A percentile compares a stretch with the other conserved stretches of the same genome.
Conservation (phyloP, 2,888 invertebrate species). For the Cheilosia variabilis region DNA sequence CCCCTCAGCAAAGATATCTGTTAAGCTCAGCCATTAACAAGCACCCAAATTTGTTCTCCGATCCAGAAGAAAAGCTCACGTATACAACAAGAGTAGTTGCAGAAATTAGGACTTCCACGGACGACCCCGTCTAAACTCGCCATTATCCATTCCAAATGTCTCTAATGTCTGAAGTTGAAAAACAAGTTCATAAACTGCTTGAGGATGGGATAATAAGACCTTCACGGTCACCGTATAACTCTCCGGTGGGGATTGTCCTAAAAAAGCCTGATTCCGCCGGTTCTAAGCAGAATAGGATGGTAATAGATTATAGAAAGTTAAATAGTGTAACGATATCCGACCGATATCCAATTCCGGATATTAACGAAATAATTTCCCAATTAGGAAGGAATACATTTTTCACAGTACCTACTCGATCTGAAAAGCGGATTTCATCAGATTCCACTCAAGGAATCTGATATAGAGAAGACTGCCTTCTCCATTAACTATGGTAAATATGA, state of each 20-base stretch:
- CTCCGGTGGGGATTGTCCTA: background rate
- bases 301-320: background rate
- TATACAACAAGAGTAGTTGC: no score
- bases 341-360: background rate
- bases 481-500: no score
- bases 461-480: no score
- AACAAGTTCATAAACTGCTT: no score
- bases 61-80: background rate
- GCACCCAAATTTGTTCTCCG: background rate
- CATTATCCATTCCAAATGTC: slow-evolving; percentile 2
- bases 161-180: no score
- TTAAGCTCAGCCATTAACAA: background rate
- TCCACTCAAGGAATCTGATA: no score
- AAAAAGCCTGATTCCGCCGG: background rate
- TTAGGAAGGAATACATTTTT: background rate
- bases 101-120: background rate
- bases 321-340: background rate
- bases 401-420: no score
- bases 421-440: no score
- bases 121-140: background rate
- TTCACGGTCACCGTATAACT: background rate
- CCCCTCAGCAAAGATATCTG: background rate
- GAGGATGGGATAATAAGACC: background rate
- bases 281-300: background rate
- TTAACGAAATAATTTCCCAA: slow-evolving; percentile 1